These are phyloP conservation scores for Rousettus madagascariensis DNA, from an alignment of 2,797 vertebrate species.

Conservation along the genomic window DNA sequence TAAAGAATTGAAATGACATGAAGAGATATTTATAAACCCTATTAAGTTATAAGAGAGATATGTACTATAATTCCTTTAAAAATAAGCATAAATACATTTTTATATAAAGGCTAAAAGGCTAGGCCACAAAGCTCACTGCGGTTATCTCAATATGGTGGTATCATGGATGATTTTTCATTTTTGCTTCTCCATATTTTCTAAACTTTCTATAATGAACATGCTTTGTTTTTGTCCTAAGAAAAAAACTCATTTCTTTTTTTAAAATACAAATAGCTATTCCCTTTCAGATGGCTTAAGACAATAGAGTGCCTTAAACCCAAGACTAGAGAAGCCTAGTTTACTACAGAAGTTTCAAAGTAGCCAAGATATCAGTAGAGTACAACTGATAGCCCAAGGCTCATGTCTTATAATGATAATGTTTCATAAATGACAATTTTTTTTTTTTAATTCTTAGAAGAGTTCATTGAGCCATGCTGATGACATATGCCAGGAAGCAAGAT, in stretches of 20 bases:
- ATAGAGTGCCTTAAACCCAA: background rate
- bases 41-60: slow-evolving; percentile 32
- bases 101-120: background rate
- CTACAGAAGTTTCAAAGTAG: background rate
- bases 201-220: slow-evolving; percentile 29
- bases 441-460: too few relatives aligned
- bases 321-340: background rate
- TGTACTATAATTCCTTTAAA: background rate
- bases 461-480: too few relatives aligned
- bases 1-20: slow-evolving; percentile 9
- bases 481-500: too few relatives aligned
- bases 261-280: background rate
- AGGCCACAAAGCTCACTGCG: background rate
- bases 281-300: slow-evolving; percentile 34
- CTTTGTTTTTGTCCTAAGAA: slow-evolving; percentile 21
- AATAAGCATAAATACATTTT: background rate
- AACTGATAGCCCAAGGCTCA: background rate
- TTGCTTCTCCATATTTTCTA: slow-evolving; percentile 29
- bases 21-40: slow-evolving; percentile 13
- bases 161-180: background rate
- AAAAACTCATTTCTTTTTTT: background rate
- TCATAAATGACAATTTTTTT: background rate
- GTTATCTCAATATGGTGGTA: background rate
- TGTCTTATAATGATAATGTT: background rate
- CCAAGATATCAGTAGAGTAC: background rate